phyloP scores from a whole-genome alignment of 2,797 vertebrate genomes.

The Somateria mollissima region DNA sequence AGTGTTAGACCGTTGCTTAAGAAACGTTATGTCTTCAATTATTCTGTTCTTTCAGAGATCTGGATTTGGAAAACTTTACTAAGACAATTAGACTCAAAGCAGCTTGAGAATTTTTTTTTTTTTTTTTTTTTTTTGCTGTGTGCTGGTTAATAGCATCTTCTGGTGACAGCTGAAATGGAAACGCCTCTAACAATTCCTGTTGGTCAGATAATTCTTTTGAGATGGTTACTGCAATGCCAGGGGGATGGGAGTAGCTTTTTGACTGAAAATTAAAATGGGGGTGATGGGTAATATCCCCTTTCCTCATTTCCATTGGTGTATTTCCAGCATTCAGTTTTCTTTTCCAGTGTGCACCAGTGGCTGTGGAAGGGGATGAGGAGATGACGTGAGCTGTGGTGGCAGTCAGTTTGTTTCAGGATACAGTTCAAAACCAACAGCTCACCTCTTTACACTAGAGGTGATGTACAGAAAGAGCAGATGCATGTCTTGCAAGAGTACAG shows the following conservation, averaged over 20 bases:
- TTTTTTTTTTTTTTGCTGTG: neutral
- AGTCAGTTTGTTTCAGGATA: neutral
- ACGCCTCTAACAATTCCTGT: neutral
- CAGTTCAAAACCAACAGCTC: neutral
- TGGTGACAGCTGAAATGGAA: neutral
- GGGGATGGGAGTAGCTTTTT: neutral
- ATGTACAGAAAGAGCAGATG: neutral
- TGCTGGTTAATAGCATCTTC: neutral
- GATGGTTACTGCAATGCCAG: neutral
- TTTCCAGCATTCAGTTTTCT: neutral
- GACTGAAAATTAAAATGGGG: neutral
- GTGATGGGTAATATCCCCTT: neutral
- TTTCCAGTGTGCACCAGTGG: neutral
- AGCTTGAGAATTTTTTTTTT: neutral
- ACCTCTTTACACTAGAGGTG: neutral
- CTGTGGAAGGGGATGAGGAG: neutral
- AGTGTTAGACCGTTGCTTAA: neutral
- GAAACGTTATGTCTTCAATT: neutral
- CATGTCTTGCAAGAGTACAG: neutral
- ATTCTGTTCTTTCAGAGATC: neutral
- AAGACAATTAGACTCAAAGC: neutral
- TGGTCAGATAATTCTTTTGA: neutral
- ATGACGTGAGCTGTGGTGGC: neutral
- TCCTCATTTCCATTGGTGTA: neutral
- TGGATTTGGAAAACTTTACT: neutral